Evolutionary conservation across 2,797 vertebrate genomes (phyloP).

Genomic region (Bradypodion ventrale): DNA sequence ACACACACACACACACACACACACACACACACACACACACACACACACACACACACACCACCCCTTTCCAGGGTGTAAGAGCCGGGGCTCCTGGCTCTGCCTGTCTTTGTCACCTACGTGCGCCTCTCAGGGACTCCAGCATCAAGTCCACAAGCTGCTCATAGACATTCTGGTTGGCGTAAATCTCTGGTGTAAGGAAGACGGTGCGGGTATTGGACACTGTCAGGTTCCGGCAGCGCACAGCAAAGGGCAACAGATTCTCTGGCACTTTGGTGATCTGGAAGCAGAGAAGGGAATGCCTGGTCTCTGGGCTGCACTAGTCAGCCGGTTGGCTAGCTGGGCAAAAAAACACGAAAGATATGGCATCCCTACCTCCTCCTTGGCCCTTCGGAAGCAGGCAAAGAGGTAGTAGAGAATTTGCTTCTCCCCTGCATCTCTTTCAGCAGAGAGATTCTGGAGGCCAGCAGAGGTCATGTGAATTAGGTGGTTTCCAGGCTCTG

Average conservation of each 20-base stretch:
- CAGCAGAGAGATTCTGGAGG: constrained; percentile 89
- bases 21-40: no score
- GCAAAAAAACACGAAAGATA: rapidly evolving
- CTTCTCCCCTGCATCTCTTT: constrained; percentile 93
- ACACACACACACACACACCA: no score
- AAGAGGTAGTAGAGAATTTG: constrained; percentile 90
- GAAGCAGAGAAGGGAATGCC: not conserved
- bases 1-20: no score
- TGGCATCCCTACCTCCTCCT: constrained; percentile 88
- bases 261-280: constrained; percentile 97
- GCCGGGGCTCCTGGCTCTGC: no score
- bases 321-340: rapidly evolving
- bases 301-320: not conserved
- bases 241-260: constrained; percentile 89
- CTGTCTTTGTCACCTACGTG: constrained; percentile 79
- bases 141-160: constrained; percentile 95
- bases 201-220: constrained; percentile 90
- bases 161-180: constrained; percentile 89
- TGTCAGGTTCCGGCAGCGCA: constrained; percentile 90
- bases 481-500: constrained; percentile 90
- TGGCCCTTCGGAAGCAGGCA: constrained; percentile 90
- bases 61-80: no score
- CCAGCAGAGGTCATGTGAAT: constrained; percentile 92
- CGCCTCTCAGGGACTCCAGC: constrained; percentile 85
- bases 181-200: constrained; percentile 96